phyloP scores from a whole-genome alignment of 2,113 vertebrate species.

The Arothron firmamentum region DNA sequence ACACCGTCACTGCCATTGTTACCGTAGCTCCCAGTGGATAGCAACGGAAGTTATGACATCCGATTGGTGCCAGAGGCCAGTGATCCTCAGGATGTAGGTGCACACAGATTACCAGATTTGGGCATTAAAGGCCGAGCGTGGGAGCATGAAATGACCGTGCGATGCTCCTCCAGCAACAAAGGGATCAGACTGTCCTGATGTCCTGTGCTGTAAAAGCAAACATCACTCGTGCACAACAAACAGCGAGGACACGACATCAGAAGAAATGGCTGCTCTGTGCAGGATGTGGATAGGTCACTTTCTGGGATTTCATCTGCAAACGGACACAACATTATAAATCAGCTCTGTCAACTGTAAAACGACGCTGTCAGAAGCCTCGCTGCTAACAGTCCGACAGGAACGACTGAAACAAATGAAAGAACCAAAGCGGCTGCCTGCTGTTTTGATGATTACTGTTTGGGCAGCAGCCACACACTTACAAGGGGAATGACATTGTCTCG shows the following conservation, averaged over 20 bases:
- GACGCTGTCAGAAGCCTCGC: slow-evolving; percentile 34
- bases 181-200: slow-evolving; percentile 18
- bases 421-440: slow-evolving; percentile 2
- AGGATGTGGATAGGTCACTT: slow-evolving; percentile 18
- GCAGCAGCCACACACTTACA: slow-evolving; percentile 24
- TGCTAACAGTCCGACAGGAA: slow-evolving; percentile 17
- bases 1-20: slow-evolving; percentile 17
- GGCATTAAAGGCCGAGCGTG: slow-evolving; percentile 30
- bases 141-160: slow-evolving; percentile 37
- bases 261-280: slow-evolving; percentile 20
- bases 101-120: slow-evolving; percentile 33
- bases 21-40: slow-evolving; percentile 12
- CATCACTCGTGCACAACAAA: too few species aligned
- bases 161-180: slow-evolving; percentile 10
- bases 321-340: slow-evolving; percentile 31
- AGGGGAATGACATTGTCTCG: slow-evolving; percentile 26
- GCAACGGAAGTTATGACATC: slow-evolving; percentile 32
- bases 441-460: slow-evolving; percentile 35
- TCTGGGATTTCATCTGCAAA: slow-evolving; percentile 13
- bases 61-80: slow-evolving; percentile 24
- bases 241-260: too few species aligned
- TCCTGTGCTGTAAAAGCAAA: not conserved
- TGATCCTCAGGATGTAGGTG: slow-evolving; percentile 32
- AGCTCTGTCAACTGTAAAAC: slow-evolving; percentile 32
- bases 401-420: slow-evolving; percentile 6